A percentile compares a stretch with the other conserved stretches of the same genome.
phyloP scores from a whole-genome alignment of 2,888 invertebrate genomes.

The Agrotis exclamationis region DNA sequence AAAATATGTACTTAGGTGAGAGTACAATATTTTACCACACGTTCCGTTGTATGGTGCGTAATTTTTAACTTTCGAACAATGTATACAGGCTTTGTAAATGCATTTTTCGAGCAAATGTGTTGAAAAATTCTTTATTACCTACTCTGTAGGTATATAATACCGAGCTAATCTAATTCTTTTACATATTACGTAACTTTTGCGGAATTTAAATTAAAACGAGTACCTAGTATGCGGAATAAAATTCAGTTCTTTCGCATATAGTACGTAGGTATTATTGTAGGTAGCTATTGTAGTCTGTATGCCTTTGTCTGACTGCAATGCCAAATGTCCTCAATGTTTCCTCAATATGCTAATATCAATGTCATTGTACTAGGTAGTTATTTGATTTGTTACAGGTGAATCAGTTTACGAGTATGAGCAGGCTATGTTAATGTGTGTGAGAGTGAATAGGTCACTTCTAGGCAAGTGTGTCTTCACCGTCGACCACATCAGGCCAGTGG shows the following conservation, averaged over 20 bases:
- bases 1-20: too few species aligned
- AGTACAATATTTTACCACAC: too few species aligned
- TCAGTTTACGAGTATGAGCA: constrained; percentile 7
- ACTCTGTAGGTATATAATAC: background rate
- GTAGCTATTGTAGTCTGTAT: background rate
- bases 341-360: constrained; percentile 37
- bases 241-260: background rate
- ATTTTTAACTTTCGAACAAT: too few species aligned
- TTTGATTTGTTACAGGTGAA: constrained; percentile 13
- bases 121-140: background rate
- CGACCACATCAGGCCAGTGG: too few species aligned
- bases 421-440: too few species aligned
- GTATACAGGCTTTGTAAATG: too few species aligned
- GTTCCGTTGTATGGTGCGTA: too few species aligned
- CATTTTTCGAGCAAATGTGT: too few species aligned
- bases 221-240: constrained; percentile 28
- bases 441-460: too few species aligned
- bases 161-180: background rate
- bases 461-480: background rate
- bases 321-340: constrained; percentile 35
- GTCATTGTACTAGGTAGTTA: background rate
- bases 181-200: background rate
- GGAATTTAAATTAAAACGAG: constrained; percentile 20
- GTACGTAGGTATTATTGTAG: background rate
- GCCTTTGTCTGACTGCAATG: background rate